Percentiles rank a stretch among this genome's conserved stretches.
phyloP scores from a whole-genome alignment of 1,140 invertebrate genomes.

The Holotrichia oblita region DNA sequence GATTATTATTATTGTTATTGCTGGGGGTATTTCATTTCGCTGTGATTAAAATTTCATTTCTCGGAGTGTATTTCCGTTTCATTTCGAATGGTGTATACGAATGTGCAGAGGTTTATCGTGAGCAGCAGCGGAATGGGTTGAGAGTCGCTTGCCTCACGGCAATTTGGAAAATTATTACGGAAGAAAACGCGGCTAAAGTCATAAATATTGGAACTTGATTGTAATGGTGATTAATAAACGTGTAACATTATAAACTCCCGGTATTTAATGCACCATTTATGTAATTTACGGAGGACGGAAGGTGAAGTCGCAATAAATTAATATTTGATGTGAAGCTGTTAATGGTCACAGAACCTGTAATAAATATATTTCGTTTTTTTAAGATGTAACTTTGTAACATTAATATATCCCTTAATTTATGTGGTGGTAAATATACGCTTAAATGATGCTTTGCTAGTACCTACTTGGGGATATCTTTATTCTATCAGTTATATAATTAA shows the following conservation, averaged over 20 bases:
- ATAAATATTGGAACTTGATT: conserved; percentile 3
- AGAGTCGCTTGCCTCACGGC: background rate
- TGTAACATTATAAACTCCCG: background rate
- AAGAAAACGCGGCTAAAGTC: conserved; percentile 1
- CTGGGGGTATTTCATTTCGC: conserved; percentile 1
- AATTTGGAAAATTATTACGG: background rate
- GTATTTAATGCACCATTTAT: background rate
- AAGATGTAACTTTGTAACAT: too few relatives aligned
- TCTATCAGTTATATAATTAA: too few relatives aligned
- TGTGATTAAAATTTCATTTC: conserved; percentile 12
- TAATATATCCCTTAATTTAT: too few relatives aligned
- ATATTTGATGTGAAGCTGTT: background rate
- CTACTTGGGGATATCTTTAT: too few relatives aligned
- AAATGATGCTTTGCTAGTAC: too few relatives aligned
- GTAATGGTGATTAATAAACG: conserved; percentile 14
- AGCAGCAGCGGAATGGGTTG: background rate
- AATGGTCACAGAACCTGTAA: background rate
- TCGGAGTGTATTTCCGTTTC: conserved; percentile 1
- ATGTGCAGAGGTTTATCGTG: background rate
- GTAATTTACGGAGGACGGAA: background rate
- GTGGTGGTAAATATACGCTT: too few relatives aligned
- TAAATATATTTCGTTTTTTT: too few relatives aligned
- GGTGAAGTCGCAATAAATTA: background rate
- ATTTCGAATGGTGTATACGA: background rate
- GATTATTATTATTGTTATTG: conserved; percentile 13